Conservation (phyloP, 2,888 invertebrate genomes). For the Portevinia maculata region DNA sequence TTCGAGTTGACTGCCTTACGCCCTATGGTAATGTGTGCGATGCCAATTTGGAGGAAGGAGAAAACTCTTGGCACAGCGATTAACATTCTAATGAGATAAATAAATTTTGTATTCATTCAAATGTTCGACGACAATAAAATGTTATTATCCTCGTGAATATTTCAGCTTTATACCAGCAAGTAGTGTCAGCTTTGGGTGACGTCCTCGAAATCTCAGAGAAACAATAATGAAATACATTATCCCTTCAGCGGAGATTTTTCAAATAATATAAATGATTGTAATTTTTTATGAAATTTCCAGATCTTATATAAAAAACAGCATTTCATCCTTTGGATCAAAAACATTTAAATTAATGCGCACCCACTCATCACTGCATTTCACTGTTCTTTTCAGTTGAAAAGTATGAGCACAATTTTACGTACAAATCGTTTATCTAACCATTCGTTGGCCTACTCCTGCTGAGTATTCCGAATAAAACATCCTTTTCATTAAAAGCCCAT, state of each 20-base stretch:
- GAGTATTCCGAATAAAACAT: conserved; percentile 32
- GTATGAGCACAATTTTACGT: not conserved
- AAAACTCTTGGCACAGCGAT: conserved; percentile 38
- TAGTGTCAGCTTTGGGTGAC: too few species aligned
- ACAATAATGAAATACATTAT: not conserved
- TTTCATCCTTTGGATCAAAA: too few species aligned
- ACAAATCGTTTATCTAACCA: conserved; percentile 54
- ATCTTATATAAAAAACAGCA: too few species aligned
- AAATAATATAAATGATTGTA: conserved; percentile 28
- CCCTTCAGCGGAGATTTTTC: not conserved
- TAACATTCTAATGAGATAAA: conserved; percentile 67
- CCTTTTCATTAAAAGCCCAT: conserved; percentile 72
- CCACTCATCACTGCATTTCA: conserved; percentile 31
- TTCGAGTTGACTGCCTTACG: conserved; percentile 52
- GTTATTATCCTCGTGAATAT: conserved; percentile 66
- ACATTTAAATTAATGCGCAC: conserved; percentile 20
- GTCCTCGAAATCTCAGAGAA: not conserved
- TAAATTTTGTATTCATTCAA: conserved; percentile 60
- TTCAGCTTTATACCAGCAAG: conserved; percentile 45
- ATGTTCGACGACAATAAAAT: conserved; percentile 58
- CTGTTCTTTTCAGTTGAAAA: conserved; percentile 31
- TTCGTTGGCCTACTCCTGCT: conserved; percentile 12
- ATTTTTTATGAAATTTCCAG: conserved; percentile 6
- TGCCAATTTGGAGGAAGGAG: conserved; percentile 2
- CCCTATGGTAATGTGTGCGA: conserved; percentile 14